phyloP scores from a whole-genome alignment of 2,113 vertebrate species.

The Ageneiosus marmoratus region DNA sequence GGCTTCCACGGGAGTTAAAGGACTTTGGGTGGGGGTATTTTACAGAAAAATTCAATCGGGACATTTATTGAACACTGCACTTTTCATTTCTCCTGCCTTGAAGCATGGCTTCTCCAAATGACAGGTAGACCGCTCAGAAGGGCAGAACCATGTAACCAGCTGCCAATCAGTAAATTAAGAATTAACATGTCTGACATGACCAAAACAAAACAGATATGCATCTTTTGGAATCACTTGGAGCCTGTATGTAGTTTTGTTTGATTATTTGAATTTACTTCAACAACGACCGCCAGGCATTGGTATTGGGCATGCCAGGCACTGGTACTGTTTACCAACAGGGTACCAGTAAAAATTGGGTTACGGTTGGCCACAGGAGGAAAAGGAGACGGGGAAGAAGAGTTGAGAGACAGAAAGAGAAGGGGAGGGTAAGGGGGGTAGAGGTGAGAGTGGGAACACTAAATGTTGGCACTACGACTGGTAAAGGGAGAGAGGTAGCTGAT shows the following conservation, averaged over 20 bases:
- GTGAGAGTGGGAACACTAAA: too few species aligned
- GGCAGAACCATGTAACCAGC: background rate
- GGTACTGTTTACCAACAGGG: too few species aligned
- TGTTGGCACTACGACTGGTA: too few species aligned
- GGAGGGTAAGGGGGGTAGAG: too few species aligned
- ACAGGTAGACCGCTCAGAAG: background rate
- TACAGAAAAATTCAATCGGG: background rate
- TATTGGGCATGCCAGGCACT: too few species aligned
- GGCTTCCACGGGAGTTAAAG: background rate
- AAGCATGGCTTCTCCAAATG: background rate
- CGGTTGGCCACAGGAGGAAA: too few species aligned
- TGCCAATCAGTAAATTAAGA: background rate
- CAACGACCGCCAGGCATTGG: too few species aligned
- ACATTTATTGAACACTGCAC: background rate
- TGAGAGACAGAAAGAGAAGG: too few species aligned
- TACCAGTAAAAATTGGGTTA: too few species aligned
- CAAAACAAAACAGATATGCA: too few species aligned
- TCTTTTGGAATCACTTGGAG: background rate
- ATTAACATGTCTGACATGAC: background rate
- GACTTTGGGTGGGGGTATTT: background rate
- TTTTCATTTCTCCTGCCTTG: background rate
- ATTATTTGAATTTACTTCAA: background rate
- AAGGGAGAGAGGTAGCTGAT: too few species aligned
- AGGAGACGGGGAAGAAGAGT: too few species aligned
- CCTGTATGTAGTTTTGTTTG: background rate